Evolutionary conservation across 2,113 vertebrate genomes (phyloP), one percentile per base, ranked within the genome.

Genomic region (Triplophysa dalaica): DNA sequence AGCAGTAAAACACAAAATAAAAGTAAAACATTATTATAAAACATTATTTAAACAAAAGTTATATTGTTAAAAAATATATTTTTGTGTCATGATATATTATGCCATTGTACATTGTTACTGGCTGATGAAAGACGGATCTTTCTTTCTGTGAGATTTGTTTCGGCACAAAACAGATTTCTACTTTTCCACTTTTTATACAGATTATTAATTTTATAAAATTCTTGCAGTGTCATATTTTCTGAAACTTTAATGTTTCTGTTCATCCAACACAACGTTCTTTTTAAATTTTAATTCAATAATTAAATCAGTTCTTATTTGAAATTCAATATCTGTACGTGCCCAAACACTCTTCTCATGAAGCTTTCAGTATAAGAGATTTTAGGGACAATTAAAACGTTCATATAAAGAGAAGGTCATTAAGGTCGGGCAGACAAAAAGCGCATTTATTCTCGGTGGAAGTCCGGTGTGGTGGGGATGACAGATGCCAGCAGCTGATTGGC

Each of bases 401-500:
- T 91, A 90, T 91, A 81, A 91, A 84, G 52, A 89, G 64, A 89
- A 92, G 90, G 90, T 91, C 89, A 84, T 6, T 84, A 76, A 86
- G 91, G 91, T 91, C 88, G 87, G 24, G 1, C 24, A 91, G 87
- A 94, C 92, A 93, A 65, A 85, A 93, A 90, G 87, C 85, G 82
- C 88, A 65, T 92, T 92, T 90, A 90, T 92, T 88, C 77, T 86
- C 86, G 84, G 88, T 90, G 90, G 89, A 88, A 90, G 91, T 88
- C 81, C 85, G 80, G 89, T 92, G 88, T 87, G 83, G 89, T 84
- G 85, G 91, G 87, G 93, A 92, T 93, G 93, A 92, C 92, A 93
- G 93, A 93, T 85, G 90, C 87, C 58, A 65, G 79, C 85, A 87
- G 74, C 81, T 89, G 92, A 94, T 93, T 94, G 92, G 92, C 86